phyloP scores from a whole-genome alignment of 2,113 vertebrate species.

The Syngnathoides biaculeatus region DNA sequence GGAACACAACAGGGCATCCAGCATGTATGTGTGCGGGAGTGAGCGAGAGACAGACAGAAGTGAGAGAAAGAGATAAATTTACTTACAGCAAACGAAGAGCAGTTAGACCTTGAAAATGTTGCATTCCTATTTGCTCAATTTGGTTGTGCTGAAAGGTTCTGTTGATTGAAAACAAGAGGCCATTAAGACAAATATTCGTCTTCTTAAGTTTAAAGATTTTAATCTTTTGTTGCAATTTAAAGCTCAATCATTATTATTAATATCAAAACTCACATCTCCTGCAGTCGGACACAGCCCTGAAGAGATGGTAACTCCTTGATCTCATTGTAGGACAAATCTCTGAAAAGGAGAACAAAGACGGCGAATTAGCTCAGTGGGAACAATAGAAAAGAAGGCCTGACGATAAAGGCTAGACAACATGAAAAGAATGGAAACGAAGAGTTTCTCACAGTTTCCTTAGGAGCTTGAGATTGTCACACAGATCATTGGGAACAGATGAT shows the following conservation, averaged over 20 bases:
- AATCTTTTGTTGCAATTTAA: not conserved
- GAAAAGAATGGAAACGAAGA: not conserved
- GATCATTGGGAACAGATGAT: conserved; percentile 77
- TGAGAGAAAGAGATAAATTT: not conserved
- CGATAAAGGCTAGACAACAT: not conserved
- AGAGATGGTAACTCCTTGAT: conserved; percentile 85
- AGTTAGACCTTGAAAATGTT: conserved; percentile 83
- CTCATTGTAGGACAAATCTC: conserved; percentile 93
- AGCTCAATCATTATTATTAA: not conserved
- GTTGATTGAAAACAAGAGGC: conserved; percentile 31
- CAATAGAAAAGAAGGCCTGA: conserved; percentile 9
- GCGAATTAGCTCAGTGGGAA: conserved; percentile 2
- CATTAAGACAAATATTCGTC: not conserved
- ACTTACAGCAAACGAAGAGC: conserved; percentile 89
- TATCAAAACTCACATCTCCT: conserved; percentile 87
- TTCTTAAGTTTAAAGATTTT: not conserved
- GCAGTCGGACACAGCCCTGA: conserved; percentile 83
- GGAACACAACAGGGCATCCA: not conserved
- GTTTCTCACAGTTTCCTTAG: conserved; percentile 85
- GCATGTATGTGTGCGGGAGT: not conserved
- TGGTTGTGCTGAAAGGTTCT: conserved; percentile 92
- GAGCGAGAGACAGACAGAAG: not conserved
- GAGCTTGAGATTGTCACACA: conserved; percentile 88
- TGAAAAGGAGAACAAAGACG: conserved; percentile 35
- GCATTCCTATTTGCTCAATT: conserved; percentile 80